These are phyloP conservation scores for Pseudorectes ferrugineus DNA, from an alignment of 2,113 vertebrate genomes.

Conservation along the genomic window DNA sequence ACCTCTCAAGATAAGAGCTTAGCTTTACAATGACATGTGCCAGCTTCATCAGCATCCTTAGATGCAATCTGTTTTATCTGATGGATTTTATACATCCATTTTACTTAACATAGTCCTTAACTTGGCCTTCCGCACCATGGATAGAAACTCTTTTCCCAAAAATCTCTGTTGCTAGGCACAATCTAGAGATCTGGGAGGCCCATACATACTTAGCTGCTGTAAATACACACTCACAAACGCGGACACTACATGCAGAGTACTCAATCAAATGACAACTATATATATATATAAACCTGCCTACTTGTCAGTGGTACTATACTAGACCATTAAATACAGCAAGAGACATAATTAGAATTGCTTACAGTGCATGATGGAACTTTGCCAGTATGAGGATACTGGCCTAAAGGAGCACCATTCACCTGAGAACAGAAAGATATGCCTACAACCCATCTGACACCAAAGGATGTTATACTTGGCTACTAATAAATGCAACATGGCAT, in stretches of 20 bases:
- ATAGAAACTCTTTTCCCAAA: not conserved
- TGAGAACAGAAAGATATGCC: not conserved
- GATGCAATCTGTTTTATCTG: not conserved
- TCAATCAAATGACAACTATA: not conserved
- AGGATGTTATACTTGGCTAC: not conserved
- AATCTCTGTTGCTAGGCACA: not conserved
- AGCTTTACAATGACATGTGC: not conserved
- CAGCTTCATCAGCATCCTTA: not conserved
- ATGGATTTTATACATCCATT: not conserved
- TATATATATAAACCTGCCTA: not conserved
- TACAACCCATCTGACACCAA: not conserved
- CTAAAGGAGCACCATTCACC: not conserved
- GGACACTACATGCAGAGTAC: not conserved
- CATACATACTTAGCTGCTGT: not conserved
- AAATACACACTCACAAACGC: not conserved
- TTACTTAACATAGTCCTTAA: not conserved
- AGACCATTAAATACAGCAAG: slow-evolving; percentile 14
- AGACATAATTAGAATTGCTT: slow-evolving; percentile 28
- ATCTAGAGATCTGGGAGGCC: not conserved
- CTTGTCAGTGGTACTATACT: not conserved
- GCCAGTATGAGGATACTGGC: not conserved
- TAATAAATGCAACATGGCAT: not conserved
- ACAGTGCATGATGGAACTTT: not conserved
- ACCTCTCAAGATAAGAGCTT: not conserved
- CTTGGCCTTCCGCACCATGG: not conserved